Base-by-base conservation (phyloP, 2,888 invertebrate genomes). In the Celastrina argiolus region DNA sequence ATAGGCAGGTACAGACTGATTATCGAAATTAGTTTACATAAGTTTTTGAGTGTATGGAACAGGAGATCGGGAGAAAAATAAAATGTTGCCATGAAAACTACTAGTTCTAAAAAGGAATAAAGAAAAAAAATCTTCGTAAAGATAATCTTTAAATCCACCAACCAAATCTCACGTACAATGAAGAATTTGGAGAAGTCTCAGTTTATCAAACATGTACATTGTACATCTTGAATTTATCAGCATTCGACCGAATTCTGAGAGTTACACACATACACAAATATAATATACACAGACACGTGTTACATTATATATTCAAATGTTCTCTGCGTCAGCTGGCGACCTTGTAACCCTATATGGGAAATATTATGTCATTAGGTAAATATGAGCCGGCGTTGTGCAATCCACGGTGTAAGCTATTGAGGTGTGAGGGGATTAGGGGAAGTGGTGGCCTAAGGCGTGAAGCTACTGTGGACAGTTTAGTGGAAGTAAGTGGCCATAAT, bases 321-420 rank as follows among this genome's bases (percentile, higher is more conserved):
- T 8, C 2, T 36, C 12, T 41, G 58, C 65, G 42, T 41, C 65
- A 41, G 65, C 66, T 63, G 68, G 31, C 65, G 70, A 26, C 70
- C 70, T 69, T 69, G 70, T 56, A 59, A 66, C 58, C 61, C 56
- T 56, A 56, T 51, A 51, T 69, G 68, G 67, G 64, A 68, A 70
- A 66, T 45, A 64, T 68, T 70, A 69, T 69, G 64, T 70, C 68
- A 70, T 42, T 34, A 64, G 65, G 59, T 42, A 67, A 31, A 61
- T 61, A 61, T 39, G 16, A 10, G n/a, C 10, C 8, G 16, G 18
- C 10, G 16, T 59, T 59, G 16, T 34, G 31, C 59, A 59, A 58
- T 28, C 10, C 31, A 31, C 31, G 45, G 18, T 18, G 26, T 22
- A 22, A 22, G 12, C 22, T 36, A 12, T 10, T 26, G 22, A 26